Conservation (phyloP, 1,140 invertebrate genomes). For the Mizuhopecten yessoensis region DNA sequence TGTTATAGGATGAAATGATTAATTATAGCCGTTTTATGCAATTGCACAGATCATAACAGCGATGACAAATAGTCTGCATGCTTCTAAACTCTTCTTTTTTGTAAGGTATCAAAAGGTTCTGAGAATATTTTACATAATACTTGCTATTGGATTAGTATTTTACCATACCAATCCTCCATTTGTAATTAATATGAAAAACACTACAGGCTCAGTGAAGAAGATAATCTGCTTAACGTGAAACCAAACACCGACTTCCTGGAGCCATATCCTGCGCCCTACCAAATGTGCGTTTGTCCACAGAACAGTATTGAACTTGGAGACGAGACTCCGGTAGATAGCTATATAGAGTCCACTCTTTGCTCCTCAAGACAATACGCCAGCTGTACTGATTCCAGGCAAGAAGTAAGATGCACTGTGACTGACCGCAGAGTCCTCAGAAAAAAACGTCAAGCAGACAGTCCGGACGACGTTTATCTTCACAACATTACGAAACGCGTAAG, state of each 20-base stretch:
- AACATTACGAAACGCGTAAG: neutral
- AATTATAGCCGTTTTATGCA: too few species aligned
- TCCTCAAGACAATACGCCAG: neutral
- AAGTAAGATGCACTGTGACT: neutral
- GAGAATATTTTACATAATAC: too few species aligned
- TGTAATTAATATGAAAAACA: too few species aligned
- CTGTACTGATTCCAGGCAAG: neutral
- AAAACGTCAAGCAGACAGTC: neutral
- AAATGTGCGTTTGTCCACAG: neutral
- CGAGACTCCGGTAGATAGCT: neutral
- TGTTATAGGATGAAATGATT: too few species aligned
- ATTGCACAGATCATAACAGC: too few species aligned
- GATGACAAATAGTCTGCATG: neutral
- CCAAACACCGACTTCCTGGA: neutral
- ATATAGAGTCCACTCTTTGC: neutral
- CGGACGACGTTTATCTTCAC: neutral
- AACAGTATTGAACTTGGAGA: neutral
- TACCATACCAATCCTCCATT: too few species aligned
- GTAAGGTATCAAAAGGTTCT: too few species aligned
- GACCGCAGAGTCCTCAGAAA: neutral
- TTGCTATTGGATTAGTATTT: too few species aligned
- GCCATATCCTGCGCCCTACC: neutral
- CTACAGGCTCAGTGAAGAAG: neutral
- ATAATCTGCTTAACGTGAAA: neutral
- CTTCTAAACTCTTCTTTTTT: too few species aligned